Conservation (phyloP, 2,113 vertebrate species). For the Narcine bancroftii region DNA sequence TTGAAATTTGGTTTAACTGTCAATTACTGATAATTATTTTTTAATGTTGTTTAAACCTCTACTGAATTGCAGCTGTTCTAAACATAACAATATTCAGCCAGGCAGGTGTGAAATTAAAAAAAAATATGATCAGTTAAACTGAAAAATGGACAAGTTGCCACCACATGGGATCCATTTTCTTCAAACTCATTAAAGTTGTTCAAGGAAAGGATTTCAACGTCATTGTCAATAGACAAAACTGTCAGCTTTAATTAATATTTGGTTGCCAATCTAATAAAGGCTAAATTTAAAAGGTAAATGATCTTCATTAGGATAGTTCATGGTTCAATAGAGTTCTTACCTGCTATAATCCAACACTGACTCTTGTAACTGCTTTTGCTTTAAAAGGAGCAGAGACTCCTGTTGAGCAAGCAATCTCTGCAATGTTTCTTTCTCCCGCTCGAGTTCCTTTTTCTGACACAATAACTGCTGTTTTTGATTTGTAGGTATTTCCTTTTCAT, state of each 20-base stretch:
- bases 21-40: conserved; percentile 36
- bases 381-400: conserved; percentile 70
- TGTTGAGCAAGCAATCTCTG: conserved; percentile 74
- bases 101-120: conserved; percentile 1
- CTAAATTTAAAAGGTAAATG: neutral
- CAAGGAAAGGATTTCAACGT: neutral
- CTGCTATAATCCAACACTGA: conserved; percentile 64
- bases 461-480: conserved; percentile 71
- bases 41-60: conserved; percentile 30
- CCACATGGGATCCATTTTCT: conserved; percentile 15
- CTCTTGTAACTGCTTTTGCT: conserved; percentile 71
- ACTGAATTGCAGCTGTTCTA: conserved; percentile 24
- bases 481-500: conserved; percentile 61
- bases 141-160: neutral
- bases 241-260: conserved; percentile 19
- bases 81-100: neutral
- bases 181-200: conserved; percentile 27
- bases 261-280: conserved; percentile 12
- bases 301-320: neutral
- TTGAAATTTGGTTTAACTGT: conserved; percentile 20
- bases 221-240: conserved; percentile 5
- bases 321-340: conserved; percentile 42
- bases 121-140: neutral
- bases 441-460: conserved; percentile 85
- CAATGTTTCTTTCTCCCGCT: conserved; percentile 77